Evolutionary conservation across 2,888 invertebrate species (phyloP), one percentile per base, ranked within the genome.

Genomic region (Melieria omissa): DNA sequence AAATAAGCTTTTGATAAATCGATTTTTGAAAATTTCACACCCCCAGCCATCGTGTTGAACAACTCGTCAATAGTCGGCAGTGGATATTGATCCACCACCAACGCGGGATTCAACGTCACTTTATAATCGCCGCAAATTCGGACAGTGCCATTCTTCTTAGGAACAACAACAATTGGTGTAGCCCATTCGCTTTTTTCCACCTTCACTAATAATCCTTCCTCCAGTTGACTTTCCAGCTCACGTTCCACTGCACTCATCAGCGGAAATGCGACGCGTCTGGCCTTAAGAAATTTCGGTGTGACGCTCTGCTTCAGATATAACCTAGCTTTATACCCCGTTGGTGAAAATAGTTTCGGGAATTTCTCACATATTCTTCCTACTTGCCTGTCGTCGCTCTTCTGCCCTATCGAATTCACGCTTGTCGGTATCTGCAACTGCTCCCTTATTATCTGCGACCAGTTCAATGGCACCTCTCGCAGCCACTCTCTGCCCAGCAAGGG

Each of bases 1-100:
- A 84, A 76, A 68, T 85, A 86, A 5, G 86, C 84, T 63, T 79
- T 78, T 3, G 71, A 69, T 14, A 84, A 76, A 76, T 85, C 82
- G 58, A 79, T 82, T 73, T 81, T 79, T 6, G 78, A 75, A 73
- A 80, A 80, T 49, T 71, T 78, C 4, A 70, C 63, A 0, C 80
- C 79, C 79, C 3, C 78, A 49, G 73, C 65, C 64, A 80, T 72
- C 5, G 52, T 42, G 10, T 66, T 76, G 73, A 77, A 81, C 69
- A 74, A 70, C 72, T 78, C 79, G 8, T 78, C 74, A 0, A 74
- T 75, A 45, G 76, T 77, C 0, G 78, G 80, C 29, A 80, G 61
- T 10, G 80, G 80, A 66, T 80, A 73, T 64, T 77, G 73, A 62
- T 80, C 78, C 8, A 77, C 74, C 6, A 52, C 8, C 10, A 64